Percentiles rank a stretch among this genome's conserved stretches.
Conservation (phyloP, 2,113 vertebrate species). For the zebrafish (Danio rerio) region GRCz12tu NC_133200.1:3268001-3268500, state of each 20-base stretch:
- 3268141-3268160: conserved; percentile 20
- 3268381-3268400: not conserved
- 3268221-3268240: not conserved
- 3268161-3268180: not conserved
- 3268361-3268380: conserved; percentile 19
- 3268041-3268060: not conserved
- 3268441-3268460: not conserved
- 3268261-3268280: not conserved
- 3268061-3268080: not conserved
- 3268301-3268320: not conserved
- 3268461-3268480: not conserved
- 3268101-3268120: not conserved
- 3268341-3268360: not conserved
- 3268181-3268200: not conserved
- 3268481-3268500: not conserved
- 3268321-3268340: not conserved
- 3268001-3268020: conserved; percentile 25
- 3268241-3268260: not conserved
- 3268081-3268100: not conserved
- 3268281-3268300: conserved; percentile 12
- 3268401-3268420: conserved; percentile 4
- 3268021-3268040: not conserved
- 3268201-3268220: not conserved
- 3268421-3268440: not conserved
- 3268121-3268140: not conserved